Conservation (phyloP, 1,140 invertebrate species). For the Drosophila mayri region DNA sequence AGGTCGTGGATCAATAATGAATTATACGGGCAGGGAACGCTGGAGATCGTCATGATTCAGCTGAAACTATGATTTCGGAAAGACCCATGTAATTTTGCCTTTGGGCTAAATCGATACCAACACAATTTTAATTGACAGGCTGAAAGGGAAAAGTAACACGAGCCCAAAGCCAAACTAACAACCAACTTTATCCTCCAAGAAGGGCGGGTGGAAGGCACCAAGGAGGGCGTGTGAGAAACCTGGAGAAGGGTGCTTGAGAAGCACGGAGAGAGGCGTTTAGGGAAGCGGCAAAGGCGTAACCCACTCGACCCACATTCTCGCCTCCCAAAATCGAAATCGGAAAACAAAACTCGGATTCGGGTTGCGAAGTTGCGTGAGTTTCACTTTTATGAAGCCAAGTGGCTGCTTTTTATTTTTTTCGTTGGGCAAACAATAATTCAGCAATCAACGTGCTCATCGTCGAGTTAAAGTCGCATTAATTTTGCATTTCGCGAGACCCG, state of each 20-base stretch:
- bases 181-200: conserved; percentile 4
- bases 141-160: conserved; percentile 11
- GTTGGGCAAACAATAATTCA: conserved; percentile 55
- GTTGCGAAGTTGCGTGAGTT: conserved; percentile 60
- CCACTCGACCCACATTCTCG: conserved; percentile 34
- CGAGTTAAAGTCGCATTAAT: conserved; percentile 64
- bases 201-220: neutral
- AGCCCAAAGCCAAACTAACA: conserved; percentile 3
- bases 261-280: neutral
- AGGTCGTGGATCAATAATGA: conserved; percentile 23
- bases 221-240: conserved; percentile 2
- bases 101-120: conserved; percentile 30
- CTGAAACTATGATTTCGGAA: conserved; percentile 6
- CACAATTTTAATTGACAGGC: conserved; percentile 27
- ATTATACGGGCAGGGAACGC: conserved; percentile 7
- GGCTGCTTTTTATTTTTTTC: conserved; percentile 2
- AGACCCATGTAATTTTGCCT: conserved; percentile 6
- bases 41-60: conserved; percentile 11
- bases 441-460: conserved; percentile 63
- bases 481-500: conserved; percentile 60
- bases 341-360: conserved; percentile 24
- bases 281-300: conserved; percentile 4
- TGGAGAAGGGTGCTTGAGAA: neutral
- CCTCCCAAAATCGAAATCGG: conserved; percentile 28
- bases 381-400: conserved; percentile 45